Conservation (phyloP, 2,113 vertebrate genomes). For the Saccopteryx leptura region DNA sequence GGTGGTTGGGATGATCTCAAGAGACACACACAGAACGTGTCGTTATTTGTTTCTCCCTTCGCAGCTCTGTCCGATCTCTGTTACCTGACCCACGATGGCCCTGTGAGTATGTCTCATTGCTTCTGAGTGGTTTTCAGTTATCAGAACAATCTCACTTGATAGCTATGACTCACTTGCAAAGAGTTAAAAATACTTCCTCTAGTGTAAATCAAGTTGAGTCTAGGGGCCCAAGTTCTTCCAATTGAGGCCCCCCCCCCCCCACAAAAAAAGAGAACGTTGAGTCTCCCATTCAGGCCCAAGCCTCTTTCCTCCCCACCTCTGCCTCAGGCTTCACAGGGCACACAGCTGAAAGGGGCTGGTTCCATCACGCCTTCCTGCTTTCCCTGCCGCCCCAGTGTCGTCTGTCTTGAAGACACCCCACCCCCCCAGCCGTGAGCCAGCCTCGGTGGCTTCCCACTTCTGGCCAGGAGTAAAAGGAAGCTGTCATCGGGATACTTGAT, state of each 20-base stretch:
- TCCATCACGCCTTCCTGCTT: not conserved
- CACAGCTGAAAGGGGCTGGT: fast-evolving
- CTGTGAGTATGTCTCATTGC: not conserved
- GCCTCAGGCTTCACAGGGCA: not conserved
- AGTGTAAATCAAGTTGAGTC: not conserved
- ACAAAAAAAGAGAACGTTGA: not conserved
- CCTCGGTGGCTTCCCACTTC: not conserved
- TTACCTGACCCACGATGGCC: not conserved
- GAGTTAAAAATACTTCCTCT: not conserved
- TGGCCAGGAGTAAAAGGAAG: not conserved
- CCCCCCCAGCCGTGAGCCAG: fast-evolving
- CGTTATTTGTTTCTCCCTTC: not conserved
- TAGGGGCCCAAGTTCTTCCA: too few species aligned
- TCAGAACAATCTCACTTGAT: not conserved
- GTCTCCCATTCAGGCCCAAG: not conserved
- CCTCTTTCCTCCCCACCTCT: not conserved
- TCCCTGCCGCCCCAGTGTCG: not conserved
- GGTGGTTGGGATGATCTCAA: not conserved
- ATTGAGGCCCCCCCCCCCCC: too few species aligned
- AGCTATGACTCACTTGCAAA: not conserved
- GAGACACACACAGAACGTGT: not conserved
- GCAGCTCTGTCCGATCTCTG: not conserved
- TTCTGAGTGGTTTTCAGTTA: not conserved
- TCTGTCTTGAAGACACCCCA: not conserved
- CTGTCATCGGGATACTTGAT: fast-evolving